Conservation (phyloP, 2,888 invertebrate genomes). For the Lithophane ornitopus region DNA sequence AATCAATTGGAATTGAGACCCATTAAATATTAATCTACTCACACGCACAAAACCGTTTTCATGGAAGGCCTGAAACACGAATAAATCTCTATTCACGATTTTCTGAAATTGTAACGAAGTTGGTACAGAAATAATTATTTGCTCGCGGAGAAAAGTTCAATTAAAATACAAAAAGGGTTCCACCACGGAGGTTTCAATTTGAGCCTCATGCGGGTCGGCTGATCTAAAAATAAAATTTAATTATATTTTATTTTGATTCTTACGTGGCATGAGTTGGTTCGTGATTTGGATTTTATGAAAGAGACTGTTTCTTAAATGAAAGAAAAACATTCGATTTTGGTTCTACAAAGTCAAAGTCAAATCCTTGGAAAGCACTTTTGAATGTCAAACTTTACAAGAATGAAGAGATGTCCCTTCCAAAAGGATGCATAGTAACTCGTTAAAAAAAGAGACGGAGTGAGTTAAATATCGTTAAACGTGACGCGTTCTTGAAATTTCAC, state of each 20-base stretch:
- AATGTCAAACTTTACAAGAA: too few relatives aligned
- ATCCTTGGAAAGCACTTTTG: too few relatives aligned
- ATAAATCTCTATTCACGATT: background rate
- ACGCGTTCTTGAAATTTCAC: too few relatives aligned
- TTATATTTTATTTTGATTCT: slow-evolving; percentile 38
- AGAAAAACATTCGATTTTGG: too few relatives aligned
- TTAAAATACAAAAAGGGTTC: slow-evolving; percentile 50
- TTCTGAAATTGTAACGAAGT: slow-evolving; percentile 1
- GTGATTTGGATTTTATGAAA: background rate
- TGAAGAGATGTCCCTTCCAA: too few relatives aligned
- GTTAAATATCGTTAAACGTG: too few relatives aligned
- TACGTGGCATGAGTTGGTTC: background rate
- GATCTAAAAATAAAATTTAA: slow-evolving; percentile 46
- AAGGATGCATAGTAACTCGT: too few relatives aligned
- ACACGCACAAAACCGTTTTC: background rate
- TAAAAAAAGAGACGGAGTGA: too few relatives aligned
- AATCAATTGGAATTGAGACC: background rate
- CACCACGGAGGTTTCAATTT: slow-evolving; percentile 16
- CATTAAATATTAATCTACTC: slow-evolving; percentile 9
- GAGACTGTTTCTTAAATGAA: too few relatives aligned
- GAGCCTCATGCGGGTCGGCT: slow-evolving; percentile 9
- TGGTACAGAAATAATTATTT: slow-evolving; percentile 36
- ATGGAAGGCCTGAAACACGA: background rate
- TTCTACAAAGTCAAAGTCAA: too few relatives aligned
- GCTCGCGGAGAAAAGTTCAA: slow-evolving; percentile 39